Evolutionary conservation across 92 coral and sea anemone genomes (phyloP).

Genomic region (Zoanthus sociatus): DNA sequence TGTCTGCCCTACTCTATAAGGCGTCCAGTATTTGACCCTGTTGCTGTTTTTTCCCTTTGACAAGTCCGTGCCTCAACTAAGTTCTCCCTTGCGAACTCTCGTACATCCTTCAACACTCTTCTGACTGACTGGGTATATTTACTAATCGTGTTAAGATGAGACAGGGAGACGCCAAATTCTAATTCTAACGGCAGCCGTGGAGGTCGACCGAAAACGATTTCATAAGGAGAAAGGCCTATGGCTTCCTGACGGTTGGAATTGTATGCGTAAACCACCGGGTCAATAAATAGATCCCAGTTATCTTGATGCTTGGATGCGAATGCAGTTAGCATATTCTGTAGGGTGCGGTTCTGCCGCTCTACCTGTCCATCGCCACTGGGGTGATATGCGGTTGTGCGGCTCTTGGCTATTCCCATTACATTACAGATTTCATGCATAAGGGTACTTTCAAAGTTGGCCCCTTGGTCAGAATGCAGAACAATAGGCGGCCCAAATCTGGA

Average conservation of each 20-base stretch:
- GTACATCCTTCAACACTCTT: background rate
- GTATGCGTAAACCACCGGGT: slow-evolving; percentile 52
- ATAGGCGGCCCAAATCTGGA: slow-evolving; percentile 51
- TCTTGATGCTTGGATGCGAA: slow-evolving; percentile 50
- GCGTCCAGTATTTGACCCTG: background rate
- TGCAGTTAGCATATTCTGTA: slow-evolving; percentile 51
- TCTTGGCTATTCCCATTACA: slow-evolving; percentile 43
- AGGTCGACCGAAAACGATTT: slow-evolving; percentile 45
- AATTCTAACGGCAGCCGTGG: slow-evolving; percentile 59
- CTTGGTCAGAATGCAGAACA: slow-evolving; percentile 68
- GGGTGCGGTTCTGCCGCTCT: slow-evolving; percentile 56
- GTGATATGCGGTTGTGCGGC: slow-evolving; percentile 46
- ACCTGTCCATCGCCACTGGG: slow-evolving; percentile 43
- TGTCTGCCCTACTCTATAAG: slow-evolving; percentile 7
- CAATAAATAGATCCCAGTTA: slow-evolving; percentile 58
- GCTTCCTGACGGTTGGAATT: slow-evolving; percentile 58
- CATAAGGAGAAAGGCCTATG: slow-evolving; percentile 48
- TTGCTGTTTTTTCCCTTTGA: slow-evolving; percentile 11
- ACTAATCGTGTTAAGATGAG: slow-evolving; percentile 47
- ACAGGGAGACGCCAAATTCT: slow-evolving; percentile 53
- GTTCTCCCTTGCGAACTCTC: slow-evolving; percentile 24
- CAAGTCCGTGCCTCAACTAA: background rate
- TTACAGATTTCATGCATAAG: slow-evolving; percentile 63
- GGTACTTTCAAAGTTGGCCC: slow-evolving; percentile 55
- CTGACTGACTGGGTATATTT: slow-evolving; percentile 48